A percentile compares a stretch with the other conserved stretches of the same genome.
These are phyloP conservation scores for Hyppa rectilinea DNA, from an alignment of 2,888 invertebrate genomes.

Conservation along the genomic window DNA sequence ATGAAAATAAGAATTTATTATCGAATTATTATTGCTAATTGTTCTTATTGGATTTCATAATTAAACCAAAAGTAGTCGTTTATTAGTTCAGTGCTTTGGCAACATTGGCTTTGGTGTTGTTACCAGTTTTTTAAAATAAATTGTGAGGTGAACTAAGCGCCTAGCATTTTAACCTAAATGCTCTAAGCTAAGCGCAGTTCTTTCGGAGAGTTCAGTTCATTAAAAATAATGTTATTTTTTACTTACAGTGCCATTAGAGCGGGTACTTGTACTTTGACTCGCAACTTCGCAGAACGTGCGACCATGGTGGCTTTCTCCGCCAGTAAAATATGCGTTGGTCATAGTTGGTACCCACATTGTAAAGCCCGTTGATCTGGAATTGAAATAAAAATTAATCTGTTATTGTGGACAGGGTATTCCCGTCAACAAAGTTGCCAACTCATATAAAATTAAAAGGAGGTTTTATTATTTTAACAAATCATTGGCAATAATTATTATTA, in stretches of 20 bases:
- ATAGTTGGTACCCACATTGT: conserved; percentile 64
- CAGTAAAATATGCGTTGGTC: conserved; percentile 49
- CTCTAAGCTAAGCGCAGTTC: no score
- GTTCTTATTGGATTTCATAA: no score
- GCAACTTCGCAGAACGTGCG: conserved; percentile 83
- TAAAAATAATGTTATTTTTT: neutral
- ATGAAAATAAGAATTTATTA: conserved; percentile 54
- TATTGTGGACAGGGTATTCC: no score
- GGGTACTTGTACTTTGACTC: conserved; percentile 74
- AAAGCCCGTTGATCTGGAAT: conserved; percentile 81
- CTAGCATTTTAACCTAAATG: no score
- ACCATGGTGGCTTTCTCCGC: conserved; percentile 70
- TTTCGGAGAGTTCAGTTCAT: neutral
- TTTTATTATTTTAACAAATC: neutral
- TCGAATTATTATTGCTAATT: neutral
- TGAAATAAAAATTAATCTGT: no score
- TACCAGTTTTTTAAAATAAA: neutral
- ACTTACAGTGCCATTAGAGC: conserved; percentile 69
- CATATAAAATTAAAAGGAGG: neutral
- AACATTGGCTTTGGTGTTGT: neutral
- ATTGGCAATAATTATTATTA: no score
- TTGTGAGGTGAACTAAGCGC: no score
- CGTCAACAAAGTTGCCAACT: neutral
- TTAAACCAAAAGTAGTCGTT: neutral
- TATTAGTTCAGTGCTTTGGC: neutral